phyloP scores from a whole-genome alignment of 2,888 invertebrate genomes.

The Tetragnatha montana region DNA sequence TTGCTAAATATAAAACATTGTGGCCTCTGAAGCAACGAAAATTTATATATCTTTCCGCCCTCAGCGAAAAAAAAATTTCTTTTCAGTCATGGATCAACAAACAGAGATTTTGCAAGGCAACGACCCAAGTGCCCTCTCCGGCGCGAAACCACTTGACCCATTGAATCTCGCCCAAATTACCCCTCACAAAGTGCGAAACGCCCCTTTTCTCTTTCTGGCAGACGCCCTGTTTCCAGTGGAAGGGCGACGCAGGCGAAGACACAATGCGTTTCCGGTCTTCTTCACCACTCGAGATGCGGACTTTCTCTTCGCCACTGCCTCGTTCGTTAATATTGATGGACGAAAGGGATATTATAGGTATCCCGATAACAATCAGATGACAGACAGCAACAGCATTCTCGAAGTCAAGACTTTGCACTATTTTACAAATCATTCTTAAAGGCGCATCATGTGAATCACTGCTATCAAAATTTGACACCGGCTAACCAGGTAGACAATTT shows the following conservation, averaged over 20 bases:
- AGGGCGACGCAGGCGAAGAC: slow-evolving; percentile 45
- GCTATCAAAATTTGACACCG: too few species aligned
- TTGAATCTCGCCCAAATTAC: slow-evolving; percentile 5
- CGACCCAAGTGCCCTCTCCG: neutral
- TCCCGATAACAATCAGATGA: too few species aligned
- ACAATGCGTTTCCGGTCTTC: slow-evolving; percentile 64
- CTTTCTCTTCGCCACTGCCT: slow-evolving; percentile 28
- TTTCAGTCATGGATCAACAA: neutral
- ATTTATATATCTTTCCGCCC: too few species aligned
- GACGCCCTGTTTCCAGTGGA: slow-evolving; percentile 47
- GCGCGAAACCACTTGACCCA: neutral
- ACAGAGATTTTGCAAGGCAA: neutral
- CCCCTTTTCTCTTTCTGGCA: slow-evolving; percentile 43
- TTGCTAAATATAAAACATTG: too few species aligned
- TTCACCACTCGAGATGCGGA: slow-evolving; percentile 26
- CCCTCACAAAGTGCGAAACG: slow-evolving; percentile 13
- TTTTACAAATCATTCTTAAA: too few species aligned
- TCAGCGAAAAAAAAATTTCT: neutral
- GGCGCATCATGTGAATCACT: too few species aligned
- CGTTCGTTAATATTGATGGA: too few species aligned
- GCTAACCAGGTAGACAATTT: too few species aligned
- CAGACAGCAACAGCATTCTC: too few species aligned
- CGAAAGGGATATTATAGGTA: too few species aligned
- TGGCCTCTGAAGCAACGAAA: too few species aligned
- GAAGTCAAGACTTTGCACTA: too few species aligned